Conservation (phyloP, 2,113 vertebrate species). For the Rhynchopsitta pachyrhyncha region DNA sequence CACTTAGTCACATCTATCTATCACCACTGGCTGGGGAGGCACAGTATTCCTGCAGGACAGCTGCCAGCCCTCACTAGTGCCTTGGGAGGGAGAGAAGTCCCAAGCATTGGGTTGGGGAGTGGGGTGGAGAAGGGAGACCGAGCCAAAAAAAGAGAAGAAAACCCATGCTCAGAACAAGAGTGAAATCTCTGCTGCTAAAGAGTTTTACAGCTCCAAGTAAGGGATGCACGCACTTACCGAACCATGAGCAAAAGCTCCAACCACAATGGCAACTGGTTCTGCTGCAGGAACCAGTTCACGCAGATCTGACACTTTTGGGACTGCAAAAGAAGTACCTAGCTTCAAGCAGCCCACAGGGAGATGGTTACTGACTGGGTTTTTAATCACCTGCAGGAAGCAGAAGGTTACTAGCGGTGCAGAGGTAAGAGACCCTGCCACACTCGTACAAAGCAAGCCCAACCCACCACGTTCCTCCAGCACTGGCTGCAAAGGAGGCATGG, state of each 20-base stretch:
- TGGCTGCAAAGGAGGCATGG: background rate
- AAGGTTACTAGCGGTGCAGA: background rate
- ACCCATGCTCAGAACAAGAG: background rate
- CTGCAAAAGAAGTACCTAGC: conserved; percentile 86
- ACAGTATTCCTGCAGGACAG: background rate
- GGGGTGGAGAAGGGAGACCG: background rate
- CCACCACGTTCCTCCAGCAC: background rate
- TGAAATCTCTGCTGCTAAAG: background rate
- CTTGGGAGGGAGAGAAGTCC: background rate
- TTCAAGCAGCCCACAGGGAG: conserved; percentile 92
- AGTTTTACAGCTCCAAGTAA: background rate
- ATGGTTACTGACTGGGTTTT: conserved; percentile 92
- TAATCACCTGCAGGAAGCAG: conserved; percentile 80
- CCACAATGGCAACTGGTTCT: conserved; percentile 85
- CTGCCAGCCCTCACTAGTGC: background rate
- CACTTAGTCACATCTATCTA: background rate
- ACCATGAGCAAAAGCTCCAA: conserved; percentile 96
- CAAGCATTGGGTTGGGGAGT: accelerated
- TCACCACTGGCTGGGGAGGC: background rate
- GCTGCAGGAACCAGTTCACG: conserved; percentile 82
- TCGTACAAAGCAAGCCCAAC: background rate
- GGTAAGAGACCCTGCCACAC: background rate
- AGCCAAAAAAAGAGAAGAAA: background rate
- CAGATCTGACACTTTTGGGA: conserved; percentile 70
- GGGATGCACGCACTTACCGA: conserved; percentile 74